These are phyloP conservation scores for Sminthopsis crassicaudata DNA, from an alignment of 2,113 vertebrate species.

Conservation along the genomic window DNA sequence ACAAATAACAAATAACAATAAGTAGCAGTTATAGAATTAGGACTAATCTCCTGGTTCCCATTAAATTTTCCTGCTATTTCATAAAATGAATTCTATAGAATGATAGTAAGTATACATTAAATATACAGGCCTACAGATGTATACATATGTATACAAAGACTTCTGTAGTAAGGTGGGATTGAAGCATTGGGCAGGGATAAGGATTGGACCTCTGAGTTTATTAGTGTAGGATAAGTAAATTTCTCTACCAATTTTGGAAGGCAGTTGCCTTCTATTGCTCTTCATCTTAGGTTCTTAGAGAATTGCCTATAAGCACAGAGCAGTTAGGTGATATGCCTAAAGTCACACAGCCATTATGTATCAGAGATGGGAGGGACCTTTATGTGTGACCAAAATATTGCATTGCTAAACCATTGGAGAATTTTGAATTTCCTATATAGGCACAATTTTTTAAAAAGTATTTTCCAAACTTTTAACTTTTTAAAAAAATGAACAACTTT, in stretches of 20 bases:
- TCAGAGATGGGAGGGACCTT: background rate
- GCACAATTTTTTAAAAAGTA: conserved; percentile 5
- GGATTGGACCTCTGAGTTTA: background rate
- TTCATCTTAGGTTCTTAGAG: background rate
- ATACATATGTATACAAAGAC: background rate
- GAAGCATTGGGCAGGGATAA: background rate
- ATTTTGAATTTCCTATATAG: conserved; percentile 10
- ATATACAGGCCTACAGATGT: background rate
- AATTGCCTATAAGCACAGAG: background rate
- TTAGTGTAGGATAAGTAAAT: background rate
- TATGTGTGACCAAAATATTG: conserved; percentile 13
- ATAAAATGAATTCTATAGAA: background rate
- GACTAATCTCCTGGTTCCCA: background rate
- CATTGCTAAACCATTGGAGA: conserved; percentile 26
- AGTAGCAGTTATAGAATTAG: background rate
- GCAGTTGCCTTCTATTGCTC: background rate
- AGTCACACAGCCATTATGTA: background rate
- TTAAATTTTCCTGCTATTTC: background rate
- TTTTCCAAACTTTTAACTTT: background rate
- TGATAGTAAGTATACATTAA: background rate
- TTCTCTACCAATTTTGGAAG: background rate
- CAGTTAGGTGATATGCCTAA: background rate
- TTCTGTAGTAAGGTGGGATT: background rate
- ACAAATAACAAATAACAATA: background rate
- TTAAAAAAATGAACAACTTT: background rate